A percentile compares a stretch with the other conserved stretches of the same genome.
These are phyloP conservation scores for Chelidonichthys spinosus DNA, from an alignment of 2,797 vertebrate genomes.

Conservation along the genomic window DNA sequence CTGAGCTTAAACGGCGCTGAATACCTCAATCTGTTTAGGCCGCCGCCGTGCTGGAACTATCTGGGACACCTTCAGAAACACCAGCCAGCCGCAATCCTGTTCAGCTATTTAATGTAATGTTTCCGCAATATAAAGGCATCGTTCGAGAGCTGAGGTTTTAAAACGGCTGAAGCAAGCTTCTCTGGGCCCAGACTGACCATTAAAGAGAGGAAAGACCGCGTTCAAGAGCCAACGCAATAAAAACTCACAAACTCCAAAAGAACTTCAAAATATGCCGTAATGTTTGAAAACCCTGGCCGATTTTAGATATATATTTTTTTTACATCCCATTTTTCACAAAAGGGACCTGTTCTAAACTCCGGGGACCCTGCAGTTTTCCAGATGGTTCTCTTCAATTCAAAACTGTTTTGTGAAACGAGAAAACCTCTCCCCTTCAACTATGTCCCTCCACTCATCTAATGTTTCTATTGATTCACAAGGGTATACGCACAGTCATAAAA, in stretches of 20 bases:
- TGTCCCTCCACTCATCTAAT: slow-evolving; percentile 72
- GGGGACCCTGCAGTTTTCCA: slow-evolving; percentile 82
- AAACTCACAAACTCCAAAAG: slow-evolving; percentile 83
- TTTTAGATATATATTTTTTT: slow-evolving; percentile 68
- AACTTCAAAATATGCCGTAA: slow-evolving; percentile 87
- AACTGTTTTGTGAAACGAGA: slow-evolving; percentile 74
- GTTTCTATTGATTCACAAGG: slow-evolving; percentile 77
- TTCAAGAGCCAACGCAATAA: slow-evolving; percentile 84
- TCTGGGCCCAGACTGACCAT: slow-evolving; percentile 84
- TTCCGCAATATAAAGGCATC: slow-evolving; percentile 86
- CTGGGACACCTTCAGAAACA: slow-evolving; percentile 77
- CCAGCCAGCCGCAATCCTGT: slow-evolving; percentile 67
- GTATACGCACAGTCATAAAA: slow-evolving; percentile 71
- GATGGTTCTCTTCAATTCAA: slow-evolving; percentile 83
- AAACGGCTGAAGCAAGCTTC: slow-evolving; percentile 83
- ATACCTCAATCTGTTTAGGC: slow-evolving; percentile 60
- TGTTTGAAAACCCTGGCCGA: slow-evolving; percentile 82
- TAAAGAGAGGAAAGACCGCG: slow-evolving; percentile 84
- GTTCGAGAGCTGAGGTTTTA: slow-evolving; percentile 81
- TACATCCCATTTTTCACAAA: slow-evolving; percentile 84
- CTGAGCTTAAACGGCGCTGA: slow-evolving; percentile 42
- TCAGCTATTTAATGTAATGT: slow-evolving; percentile 87
- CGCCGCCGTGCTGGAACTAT: slow-evolving; percentile 64
- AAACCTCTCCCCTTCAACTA: slow-evolving; percentile 72
- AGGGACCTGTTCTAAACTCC: slow-evolving; percentile 83